A percentile compares a stretch with the other conserved stretches of the same genome.
Conservation (phyloP, 2,113 vertebrate genomes). For the Leptosomus discolor region DNA sequence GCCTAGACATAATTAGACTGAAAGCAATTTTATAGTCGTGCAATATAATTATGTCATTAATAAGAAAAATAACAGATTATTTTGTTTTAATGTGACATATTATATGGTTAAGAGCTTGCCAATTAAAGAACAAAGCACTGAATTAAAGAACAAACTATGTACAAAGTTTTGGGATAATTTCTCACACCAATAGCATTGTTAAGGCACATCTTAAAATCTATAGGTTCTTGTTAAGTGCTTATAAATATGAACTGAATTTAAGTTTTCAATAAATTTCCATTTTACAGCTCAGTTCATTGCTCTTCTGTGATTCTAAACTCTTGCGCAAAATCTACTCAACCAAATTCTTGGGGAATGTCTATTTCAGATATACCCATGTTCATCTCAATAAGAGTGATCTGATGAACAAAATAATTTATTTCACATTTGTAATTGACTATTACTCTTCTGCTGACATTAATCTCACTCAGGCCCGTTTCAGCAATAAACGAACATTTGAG, state of each 20-base stretch:
- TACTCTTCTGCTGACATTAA: background rate
- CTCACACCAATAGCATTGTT: background rate
- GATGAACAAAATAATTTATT: background rate
- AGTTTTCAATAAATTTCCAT: background rate
- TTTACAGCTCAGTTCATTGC: background rate
- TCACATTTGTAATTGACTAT: background rate
- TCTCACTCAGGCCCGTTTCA: background rate
- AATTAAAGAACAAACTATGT: background rate
- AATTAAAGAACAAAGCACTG: background rate
- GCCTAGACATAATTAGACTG: slow-evolving; percentile 49
- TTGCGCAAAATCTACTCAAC: background rate
- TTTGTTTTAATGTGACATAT: slow-evolving; percentile 45
- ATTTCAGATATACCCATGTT: background rate
- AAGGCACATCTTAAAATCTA: background rate
- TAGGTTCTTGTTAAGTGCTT: background rate
- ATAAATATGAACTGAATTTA: background rate
- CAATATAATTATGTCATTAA: slow-evolving; percentile 63
- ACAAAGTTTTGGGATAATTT: background rate
- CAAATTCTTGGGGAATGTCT: background rate
- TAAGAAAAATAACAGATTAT: slow-evolving; percentile 55
- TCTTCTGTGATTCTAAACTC: background rate
- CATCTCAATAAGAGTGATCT: background rate
- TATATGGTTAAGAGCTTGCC: background rate
- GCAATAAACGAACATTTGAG: background rate
- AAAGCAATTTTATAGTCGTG: slow-evolving; percentile 39